Base-by-base conservation (phyloP, 2,113 vertebrate species). In the Tachysurus vachellii region DNA sequence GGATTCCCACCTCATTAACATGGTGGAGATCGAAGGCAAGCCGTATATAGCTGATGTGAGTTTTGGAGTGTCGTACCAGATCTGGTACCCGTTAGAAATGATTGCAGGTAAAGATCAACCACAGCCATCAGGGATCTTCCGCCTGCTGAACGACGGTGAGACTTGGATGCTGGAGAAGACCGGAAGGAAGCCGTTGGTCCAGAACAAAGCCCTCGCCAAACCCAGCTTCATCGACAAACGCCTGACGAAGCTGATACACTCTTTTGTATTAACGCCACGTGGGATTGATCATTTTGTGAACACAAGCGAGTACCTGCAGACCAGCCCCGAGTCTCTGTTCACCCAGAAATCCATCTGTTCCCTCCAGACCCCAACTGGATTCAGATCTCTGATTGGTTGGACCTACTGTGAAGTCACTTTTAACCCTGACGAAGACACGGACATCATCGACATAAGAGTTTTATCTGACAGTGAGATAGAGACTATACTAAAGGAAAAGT, bases 61-160 rank as follows among this genome's bases (percentile, higher is more conserved):
- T 2, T 98, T 95, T 93, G 96, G 97, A 16, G 86, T 95, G 36
- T 95, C 92, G 31, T 93, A 77, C 11, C 97, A 98, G 92, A 19
- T 96, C 0, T 94, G 96, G 95, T 89, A 96, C 75, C 97, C 97
- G 0, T 86, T 99, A 85, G 96, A 98, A 90, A 92, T 98, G 66
- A 77, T 95, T 83, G 93, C 95, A 0, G 96, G 93, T 2, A 95
- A 88, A 56, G 93, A 97, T 17, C 97, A 98, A 77, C 91, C 83
- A 0, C 96, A 98, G 89, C 82, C 76, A 2, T 91, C 95, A 0
- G 96, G 95, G 0, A 64, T 95, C 66, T 98, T 96, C 80, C 91
- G 93, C 21, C 91, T 98, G 4, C 71, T 90, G 0, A 93, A 97
- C 80, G 92, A 95, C 1, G 91, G 28, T 0, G 94, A 89, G 36